Evolutionary conservation across 2,113 vertebrate species (phyloP).

Genomic region (Panthera uncia): DNA sequence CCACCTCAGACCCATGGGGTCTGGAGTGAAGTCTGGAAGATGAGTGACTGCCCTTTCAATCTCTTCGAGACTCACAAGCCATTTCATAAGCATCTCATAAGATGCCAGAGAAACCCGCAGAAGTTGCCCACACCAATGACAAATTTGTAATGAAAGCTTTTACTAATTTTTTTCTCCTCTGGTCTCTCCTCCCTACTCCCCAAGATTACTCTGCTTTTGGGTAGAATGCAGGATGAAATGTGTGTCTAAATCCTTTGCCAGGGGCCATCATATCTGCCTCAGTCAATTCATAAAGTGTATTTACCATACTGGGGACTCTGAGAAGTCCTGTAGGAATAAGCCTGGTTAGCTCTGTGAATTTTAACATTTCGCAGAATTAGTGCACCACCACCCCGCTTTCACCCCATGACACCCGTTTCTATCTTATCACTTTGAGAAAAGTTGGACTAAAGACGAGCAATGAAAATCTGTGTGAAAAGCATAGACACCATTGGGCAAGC

Average conservation of each 20-base stretch:
- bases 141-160: neutral
- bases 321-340: neutral
- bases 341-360: neutral
- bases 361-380: neutral
- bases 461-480: neutral
- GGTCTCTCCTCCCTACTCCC: neutral
- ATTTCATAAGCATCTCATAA: neutral
- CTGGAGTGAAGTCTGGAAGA: neutral
- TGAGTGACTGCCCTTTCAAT: neutral
- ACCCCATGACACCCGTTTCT: neutral
- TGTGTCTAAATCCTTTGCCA: neutral
- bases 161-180: neutral
- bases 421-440: neutral
- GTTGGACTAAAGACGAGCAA: neutral
- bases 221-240: neutral
- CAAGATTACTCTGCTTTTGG: neutral
- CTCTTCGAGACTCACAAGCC: neutral
- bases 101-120: neutral
- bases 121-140: neutral
- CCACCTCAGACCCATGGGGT: neutral
- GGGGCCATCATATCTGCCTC: neutral
- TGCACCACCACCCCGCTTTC: neutral
- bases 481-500: neutral
- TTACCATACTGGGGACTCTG: neutral
- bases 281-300: neutral